Evolutionary conservation across 1,140 invertebrate genomes (phyloP).

Genomic region (Araneus ventricosus): DNA sequence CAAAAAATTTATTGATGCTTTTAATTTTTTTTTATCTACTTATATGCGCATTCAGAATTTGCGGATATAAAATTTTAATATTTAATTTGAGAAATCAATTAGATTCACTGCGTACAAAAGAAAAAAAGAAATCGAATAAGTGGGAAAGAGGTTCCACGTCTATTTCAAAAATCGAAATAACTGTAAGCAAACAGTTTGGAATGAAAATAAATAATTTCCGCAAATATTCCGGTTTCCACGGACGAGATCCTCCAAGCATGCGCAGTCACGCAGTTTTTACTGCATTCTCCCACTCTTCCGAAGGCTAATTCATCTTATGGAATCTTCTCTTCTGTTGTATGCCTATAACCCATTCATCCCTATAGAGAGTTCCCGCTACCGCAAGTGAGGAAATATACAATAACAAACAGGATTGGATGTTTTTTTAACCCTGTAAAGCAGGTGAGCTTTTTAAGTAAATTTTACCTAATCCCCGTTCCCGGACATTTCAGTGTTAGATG

Average conservation of each 20-base stretch:
- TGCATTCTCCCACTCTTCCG: not conserved
- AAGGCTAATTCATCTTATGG: conserved; percentile 70
- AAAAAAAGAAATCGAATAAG: too few species aligned
- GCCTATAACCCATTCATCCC: conserved; percentile 60
- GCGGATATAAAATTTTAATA: too few species aligned
- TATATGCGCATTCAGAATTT: too few species aligned
- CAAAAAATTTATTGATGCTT: too few species aligned
- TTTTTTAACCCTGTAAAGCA: conserved; percentile 50
- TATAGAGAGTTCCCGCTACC: conserved; percentile 14
- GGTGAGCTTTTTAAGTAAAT: conserved; percentile 46
- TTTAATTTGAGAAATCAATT: too few species aligned
- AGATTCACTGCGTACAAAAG: too few species aligned
- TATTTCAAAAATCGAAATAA: too few species aligned
- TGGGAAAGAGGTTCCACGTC: too few species aligned
- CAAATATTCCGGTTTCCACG: too few species aligned
- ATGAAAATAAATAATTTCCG: too few species aligned
- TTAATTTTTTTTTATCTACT: too few species aligned
- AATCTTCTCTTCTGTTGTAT: conserved; percentile 34
- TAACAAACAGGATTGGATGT: conserved; percentile 29
- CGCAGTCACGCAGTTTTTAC: not conserved
- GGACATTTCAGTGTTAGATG: not conserved
- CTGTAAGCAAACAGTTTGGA: too few species aligned
- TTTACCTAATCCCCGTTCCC: not conserved
- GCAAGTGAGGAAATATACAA: conserved; percentile 53
- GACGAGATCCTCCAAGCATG: not conserved